Percentiles rank a stretch among this genome's conserved stretches.
Conservation (phyloP, 2,113 vertebrate genomes). For the Xiphorhynchus elegans region DNA sequence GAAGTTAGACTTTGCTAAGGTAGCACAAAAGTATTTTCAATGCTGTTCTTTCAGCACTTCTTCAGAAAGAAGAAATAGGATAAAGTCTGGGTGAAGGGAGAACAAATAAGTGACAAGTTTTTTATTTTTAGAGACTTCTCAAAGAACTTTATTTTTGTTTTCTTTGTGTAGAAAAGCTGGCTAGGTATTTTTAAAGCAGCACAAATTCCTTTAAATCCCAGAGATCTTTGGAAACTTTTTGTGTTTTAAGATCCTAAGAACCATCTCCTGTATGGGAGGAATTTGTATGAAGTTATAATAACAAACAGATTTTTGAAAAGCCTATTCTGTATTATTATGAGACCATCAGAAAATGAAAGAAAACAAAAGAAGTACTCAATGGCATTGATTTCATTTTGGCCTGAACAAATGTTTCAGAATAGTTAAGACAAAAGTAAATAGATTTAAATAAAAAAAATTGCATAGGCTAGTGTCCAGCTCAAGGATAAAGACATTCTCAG, state of each 20-base stretch:
- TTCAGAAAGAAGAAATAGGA: neutral
- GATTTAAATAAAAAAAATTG: slow-evolving; percentile 44
- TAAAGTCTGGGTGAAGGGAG: neutral
- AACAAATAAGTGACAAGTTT: neutral
- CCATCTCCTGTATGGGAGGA: slow-evolving; percentile 37
- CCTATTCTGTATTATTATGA: slow-evolving; percentile 56
- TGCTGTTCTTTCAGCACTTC: neutral
- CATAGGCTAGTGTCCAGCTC: slow-evolving; percentile 1
- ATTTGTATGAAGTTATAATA: slow-evolving; percentile 57
- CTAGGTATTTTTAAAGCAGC: slow-evolving; percentile 45
- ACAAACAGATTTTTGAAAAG: slow-evolving; percentile 63
- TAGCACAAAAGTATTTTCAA: neutral
- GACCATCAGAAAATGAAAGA: slow-evolving; percentile 26
- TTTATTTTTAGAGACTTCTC: slow-evolving; percentile 7
- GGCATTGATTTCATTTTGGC: slow-evolving; percentile 50
- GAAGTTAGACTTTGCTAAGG: neutral
- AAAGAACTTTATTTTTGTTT: slow-evolving; percentile 56
- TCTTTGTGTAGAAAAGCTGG: slow-evolving; percentile 34
- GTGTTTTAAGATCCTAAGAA: slow-evolving; percentile 32
- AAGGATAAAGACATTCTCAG: slow-evolving; percentile 22
- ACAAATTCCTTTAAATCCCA: slow-evolving; percentile 66
- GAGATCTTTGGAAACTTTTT: slow-evolving; percentile 29
- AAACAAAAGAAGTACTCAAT: neutral
- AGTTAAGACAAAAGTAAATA: slow-evolving; percentile 66
- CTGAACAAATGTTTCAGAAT: slow-evolving; percentile 59